Evolutionary conservation across 2,797 vertebrate genomes (phyloP), one percentile per base, ranked within the genome.

Genomic region (Aplochiton taeniatus): DNA sequence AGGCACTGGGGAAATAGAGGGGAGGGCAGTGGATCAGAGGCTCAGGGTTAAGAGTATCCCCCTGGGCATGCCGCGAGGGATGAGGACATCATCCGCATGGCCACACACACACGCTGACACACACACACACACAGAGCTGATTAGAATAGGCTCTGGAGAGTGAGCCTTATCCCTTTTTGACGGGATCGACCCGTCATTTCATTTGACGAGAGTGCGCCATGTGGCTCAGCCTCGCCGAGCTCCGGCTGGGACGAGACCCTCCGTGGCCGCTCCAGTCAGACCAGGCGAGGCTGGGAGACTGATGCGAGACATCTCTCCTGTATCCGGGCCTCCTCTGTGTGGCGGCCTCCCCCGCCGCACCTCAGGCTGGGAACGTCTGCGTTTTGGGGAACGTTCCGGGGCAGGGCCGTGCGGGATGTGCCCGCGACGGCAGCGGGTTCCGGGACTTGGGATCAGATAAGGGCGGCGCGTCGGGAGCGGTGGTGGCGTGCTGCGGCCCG

Each of bases 21-120:
- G 81, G 80, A 79, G 83, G 85, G 87, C 85, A 82, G 83, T 79
- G 87, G 90, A 90, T 91, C 88, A 90, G 83, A 84, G 82, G 83
- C 80, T 86, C 76, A 77, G 84, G 81, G 79, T 47, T 11, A 82
- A 78, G 84, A 84, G 79, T 74, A 81, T 77, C 87, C 84, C 89
- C 79, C 54, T 49, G 80, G 85, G 83, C 77, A 60, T 70, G 81
- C 85, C 83, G 81, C 66, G 31, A 20, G 85, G 87, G 85, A 89
- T 83, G 52, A 80, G 84, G 83, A 91, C 89, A 90, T 92, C 90
- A 92, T 90, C 86, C 90, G 89, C 85, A 88, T 83, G 89, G 89
- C 90, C 85, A 83, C 75, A n/a, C n/a, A n/a, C n/a, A n/a, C n/a
- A n/a, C n/a, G n/a, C n/a, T n/a, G n/a, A n/a, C n/a, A n/a, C n/a